Evolutionary conservation across 2,797 vertebrate genomes (phyloP), one percentile per base, ranked within the genome.

Genomic region (Enteromius argenteus): DNA sequence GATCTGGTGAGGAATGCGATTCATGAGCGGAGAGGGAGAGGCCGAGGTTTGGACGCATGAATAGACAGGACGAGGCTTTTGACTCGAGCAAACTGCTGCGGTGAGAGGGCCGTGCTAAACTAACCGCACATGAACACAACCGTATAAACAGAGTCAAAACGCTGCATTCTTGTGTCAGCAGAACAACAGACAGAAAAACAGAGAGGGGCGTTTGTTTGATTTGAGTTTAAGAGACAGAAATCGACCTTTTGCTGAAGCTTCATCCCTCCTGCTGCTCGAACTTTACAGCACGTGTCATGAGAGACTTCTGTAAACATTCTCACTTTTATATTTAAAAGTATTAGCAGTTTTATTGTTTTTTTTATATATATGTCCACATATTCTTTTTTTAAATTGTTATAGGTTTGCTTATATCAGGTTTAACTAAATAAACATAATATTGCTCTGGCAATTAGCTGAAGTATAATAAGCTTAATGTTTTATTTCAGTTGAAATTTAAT

Each of bases 91-190:
- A 72, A 77, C 83, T 68, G 87, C 35, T 90, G 90, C 79, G 90
- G 92, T 91, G 87, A 91, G 84, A 81, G 49, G 21, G 71, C 76
- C 85, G 81, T 89, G 87, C 69, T 86, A 79, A 85, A 86, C 83
- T 89, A 60, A 93, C 89, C 82, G 13, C 90, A 87, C 86, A 86
- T 84, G 84, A 77, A 89, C 68, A n/a, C 77, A 88, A 88, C 75
- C 66, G 44, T 66, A 92, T 90, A 94, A 93, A 93, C 91, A 93
- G 90, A 88, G 67, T 91, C 79, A 74, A 85, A 81, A 87, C 80
- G 81, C 86, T 87, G 67, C 88, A 75, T 86, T 89, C 32, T 81
- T 68, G 86, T 87, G 71, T 84, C 68, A 79, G 79, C 84, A 87
- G 80, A 87, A 85, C 17, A 19, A 44, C 64, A 56, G 56, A 56